Evolutionary conservation across 2,888 invertebrate genomes (phyloP), one percentile per base, ranked within the genome.

Genomic region (Patella pellucida): DNA sequence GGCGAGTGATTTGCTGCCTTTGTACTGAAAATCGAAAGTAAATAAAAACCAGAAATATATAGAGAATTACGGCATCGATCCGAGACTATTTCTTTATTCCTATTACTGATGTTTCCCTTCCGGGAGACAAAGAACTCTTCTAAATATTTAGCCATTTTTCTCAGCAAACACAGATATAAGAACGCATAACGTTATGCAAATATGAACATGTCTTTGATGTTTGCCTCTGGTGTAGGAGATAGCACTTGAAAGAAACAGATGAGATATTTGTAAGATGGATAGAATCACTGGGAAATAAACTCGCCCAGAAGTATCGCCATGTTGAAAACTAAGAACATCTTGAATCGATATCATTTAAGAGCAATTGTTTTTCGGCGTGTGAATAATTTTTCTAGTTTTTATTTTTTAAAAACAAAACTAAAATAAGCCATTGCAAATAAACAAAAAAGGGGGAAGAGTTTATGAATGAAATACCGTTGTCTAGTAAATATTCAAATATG

Each of bases 91-190:
- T 23, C 62, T 62, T 62, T 62, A 62, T 62, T 62, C 62, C 19
- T 23, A 23, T 23, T 23, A 62, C 62, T 62, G 19, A 62, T 19
- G 23, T 23, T 23, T 62, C 62, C 19, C 19, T 62, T 23, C 62
- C 62, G 19, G 62, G 62, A 62, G 62, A 62, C 23, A 62, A 62
- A 62, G 62, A 62, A n/a, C 19, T 62, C 23, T 62, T 62, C 62
- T 62, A 62, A 62, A 62, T 62, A 62, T 62, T 62, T 62, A 62
- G 62, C 14, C 62, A 62, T 62, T 62, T 62, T 62, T 62, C 62
- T 62, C 62, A 62, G 19, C 14, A 62, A 62, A 62, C 62, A 62
- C 62, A 23, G 62, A 62, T 62, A 62, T 62, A 62, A 62, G 62
- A 62, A 19, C 19, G 62, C 19, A 62, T 62, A 62, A 62, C 62